A percentile compares a stretch with the other conserved stretches of the same genome.
phyloP scores from a whole-genome alignment of 2,888 invertebrate species.

The Reticulitermes lucifugus region DNA sequence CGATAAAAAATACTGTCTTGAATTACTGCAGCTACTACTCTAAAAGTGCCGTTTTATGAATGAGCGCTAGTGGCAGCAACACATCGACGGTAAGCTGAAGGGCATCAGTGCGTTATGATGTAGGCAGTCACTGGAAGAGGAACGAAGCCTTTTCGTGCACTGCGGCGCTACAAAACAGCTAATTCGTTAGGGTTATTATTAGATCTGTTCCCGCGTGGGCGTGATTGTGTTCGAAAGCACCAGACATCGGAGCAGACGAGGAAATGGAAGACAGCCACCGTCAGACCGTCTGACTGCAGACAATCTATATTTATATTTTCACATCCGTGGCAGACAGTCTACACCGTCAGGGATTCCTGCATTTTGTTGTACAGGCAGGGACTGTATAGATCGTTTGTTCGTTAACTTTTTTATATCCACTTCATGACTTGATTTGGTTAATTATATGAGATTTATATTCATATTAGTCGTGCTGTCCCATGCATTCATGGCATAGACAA shows the following conservation, averaged over 20 bases:
- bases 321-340: not conserved
- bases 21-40: no score
- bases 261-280: not conserved
- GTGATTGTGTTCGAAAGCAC: not conserved
- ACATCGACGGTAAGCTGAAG: not conserved
- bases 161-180: slow-evolving; percentile 11
- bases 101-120: not conserved
- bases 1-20: no score
- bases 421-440: no score
- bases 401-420: no score
- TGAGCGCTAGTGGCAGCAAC: no score
- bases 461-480: no score
- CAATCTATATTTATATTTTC: not conserved
- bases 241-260: not conserved
- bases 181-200: slow-evolving; percentile 36
- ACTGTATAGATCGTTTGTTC: no score
- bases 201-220: slow-evolving; percentile 9
- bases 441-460: no score
- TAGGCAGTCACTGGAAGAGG: not conserved
- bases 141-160: not conserved
- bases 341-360: no score
- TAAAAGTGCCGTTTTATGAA: no score
- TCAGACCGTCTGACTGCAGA: not conserved
- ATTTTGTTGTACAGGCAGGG: no score
- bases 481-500: no score